Percentiles rank a stretch among this genome's conserved stretches.
phyloP scores from a whole-genome alignment of 2,888 invertebrate genomes.

The Noctua janthina region DNA sequence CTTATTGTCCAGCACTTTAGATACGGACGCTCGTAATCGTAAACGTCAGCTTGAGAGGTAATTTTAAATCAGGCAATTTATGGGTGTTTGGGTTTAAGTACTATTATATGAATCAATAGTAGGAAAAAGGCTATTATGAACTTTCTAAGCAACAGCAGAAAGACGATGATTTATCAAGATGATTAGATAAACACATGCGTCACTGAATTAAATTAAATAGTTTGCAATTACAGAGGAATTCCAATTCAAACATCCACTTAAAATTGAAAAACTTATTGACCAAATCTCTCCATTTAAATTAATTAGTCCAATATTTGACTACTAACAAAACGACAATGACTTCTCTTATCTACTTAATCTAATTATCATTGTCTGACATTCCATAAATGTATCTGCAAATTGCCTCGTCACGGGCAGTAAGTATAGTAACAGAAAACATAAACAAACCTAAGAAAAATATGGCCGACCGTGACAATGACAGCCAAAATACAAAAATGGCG shows the following conservation, averaged over 20 bases:
- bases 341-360: conserved; percentile 34
- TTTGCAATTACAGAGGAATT: neutral
- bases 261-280: neutral
- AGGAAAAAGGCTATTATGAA: neutral
- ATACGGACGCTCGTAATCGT: conserved; percentile 19
- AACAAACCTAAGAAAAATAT: conserved; percentile 62
- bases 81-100: conserved; percentile 5
- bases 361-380: conserved; percentile 62
- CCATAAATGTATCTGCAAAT: conserved; percentile 48
- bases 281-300: conserved; percentile 1
- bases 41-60: conserved; percentile 1
- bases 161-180: neutral
- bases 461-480: conserved; percentile 80
- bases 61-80: conserved; percentile 26
- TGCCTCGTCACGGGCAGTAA: conserved; percentile 42
- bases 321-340: conserved; percentile 1
- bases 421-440: conserved; percentile 52
- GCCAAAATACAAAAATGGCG: conserved; percentile 63
- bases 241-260: neutral
- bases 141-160: conserved; percentile 8
- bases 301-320: conserved; percentile 19
- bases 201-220: neutral
- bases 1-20: conserved; percentile 14
- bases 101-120: neutral
- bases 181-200: neutral